A percentile compares a stretch with the other conserved stretches of the same genome.
phyloP scores from a whole-genome alignment of 2,797 vertebrate genomes.

The Enteromius fasciolatus region DNA sequence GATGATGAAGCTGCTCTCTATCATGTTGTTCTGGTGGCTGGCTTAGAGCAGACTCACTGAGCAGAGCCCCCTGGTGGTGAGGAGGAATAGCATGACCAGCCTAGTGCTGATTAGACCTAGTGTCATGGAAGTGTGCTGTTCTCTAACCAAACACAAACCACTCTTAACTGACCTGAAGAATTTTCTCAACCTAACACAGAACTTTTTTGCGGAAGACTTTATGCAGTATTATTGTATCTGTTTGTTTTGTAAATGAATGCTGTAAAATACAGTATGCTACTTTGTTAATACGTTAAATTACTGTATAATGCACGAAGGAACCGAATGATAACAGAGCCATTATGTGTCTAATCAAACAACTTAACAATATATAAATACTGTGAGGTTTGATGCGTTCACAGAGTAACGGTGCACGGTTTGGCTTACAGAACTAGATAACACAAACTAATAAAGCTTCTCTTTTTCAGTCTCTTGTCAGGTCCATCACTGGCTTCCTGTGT shows the following conservation, averaged over 20 bases:
- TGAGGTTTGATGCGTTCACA: neutral
- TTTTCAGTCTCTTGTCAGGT: slow-evolving; percentile 58
- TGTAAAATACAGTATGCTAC: neutral
- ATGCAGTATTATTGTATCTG: neutral
- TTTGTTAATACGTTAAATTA: neutral
- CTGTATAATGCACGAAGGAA: neutral
- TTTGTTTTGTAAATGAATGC: neutral
- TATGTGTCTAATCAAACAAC: neutral
- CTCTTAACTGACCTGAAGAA: neutral
- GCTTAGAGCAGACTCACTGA: slow-evolving; percentile 89
- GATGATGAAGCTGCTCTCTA: slow-evolving; percentile 83
- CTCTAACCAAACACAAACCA: slow-evolving; percentile 42
- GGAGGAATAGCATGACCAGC: slow-evolving; percentile 69
- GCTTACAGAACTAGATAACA: neutral
- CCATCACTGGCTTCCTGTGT: slow-evolving; percentile 74
- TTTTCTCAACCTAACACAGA: neutral
- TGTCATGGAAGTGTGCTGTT: slow-evolving; percentile 25
- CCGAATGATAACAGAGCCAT: neutral
- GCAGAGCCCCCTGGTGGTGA: slow-evolving; percentile 77
- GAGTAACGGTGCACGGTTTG: neutral
- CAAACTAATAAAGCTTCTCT: neutral
- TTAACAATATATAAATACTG: neutral
- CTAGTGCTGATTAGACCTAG: slow-evolving; percentile 47
- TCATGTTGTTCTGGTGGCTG: slow-evolving; percentile 86
- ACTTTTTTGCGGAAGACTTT: neutral